phyloP scores from a whole-genome alignment of 30 jellyfish, hydroid and myxozoan genomes.

The Aurelia sp. region DNA sequence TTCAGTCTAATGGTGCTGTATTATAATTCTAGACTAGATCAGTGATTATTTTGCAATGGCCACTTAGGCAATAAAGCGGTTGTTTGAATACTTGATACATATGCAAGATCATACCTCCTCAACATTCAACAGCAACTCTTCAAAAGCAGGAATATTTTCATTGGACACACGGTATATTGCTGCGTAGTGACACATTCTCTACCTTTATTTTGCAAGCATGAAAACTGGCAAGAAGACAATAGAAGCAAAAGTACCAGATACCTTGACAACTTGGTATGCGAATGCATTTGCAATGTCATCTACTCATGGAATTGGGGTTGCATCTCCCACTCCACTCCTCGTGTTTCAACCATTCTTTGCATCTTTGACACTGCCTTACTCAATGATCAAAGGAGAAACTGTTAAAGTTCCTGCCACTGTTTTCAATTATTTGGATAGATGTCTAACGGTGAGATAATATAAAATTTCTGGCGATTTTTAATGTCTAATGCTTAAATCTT shows the following conservation, averaged over 20 bases:
- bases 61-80: too few species aligned
- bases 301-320: conserved; percentile 75
- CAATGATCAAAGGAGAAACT: conserved; percentile 85
- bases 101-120: too few species aligned
- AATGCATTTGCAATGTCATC: conserved; percentile 84
- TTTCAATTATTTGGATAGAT: conserved; percentile 70
- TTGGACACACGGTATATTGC: too few species aligned
- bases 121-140: too few species aligned
- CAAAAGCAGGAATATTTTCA: too few species aligned
- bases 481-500: too few species aligned
- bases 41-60: too few species aligned
- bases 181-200: too few species aligned
- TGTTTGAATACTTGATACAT: too few species aligned
- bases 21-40: too few species aligned
- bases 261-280: conserved; percentile 92
- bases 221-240: conserved; percentile 66
- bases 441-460: conserved; percentile 60
- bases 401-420: conserved; percentile 82
- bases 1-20: too few species aligned
- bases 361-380: conserved; percentile 80
- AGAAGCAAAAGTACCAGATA: conserved; percentile 80
- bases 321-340: conserved; percentile 55
- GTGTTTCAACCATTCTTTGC: conserved; percentile 90
- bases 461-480: too few species aligned
- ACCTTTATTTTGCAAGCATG: conserved; percentile 23